Base-by-base conservation (phyloP, 2,888 invertebrate species). In the Rutpela maculata region DNA sequence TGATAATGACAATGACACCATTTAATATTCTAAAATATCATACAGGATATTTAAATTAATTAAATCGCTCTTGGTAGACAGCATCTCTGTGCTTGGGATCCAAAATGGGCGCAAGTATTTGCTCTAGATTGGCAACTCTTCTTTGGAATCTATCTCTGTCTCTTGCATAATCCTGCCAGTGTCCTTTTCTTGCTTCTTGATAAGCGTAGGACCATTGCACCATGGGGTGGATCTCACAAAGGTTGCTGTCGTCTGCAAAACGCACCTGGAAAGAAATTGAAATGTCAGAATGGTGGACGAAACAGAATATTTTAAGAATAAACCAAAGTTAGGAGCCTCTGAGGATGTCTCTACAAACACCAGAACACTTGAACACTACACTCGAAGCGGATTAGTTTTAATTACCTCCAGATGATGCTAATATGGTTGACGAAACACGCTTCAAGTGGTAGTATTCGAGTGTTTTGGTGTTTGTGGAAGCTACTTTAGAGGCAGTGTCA, bases 141-240 rank as follows among this genome's bases (percentile, higher is more conserved):
- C 84, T 84, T 67, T 86, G 88, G 84, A 93, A 93, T 59, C 92
- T 88, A 10, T 86, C 89, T 62, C 91, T 87, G 78, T 93, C 93
- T 43, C 92, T 86, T 0, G 90, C 92, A 82, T 89, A 89, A 84
- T 90, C 87, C 84, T 93, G 92, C 93, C 93, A 93, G 1, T 90
- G 91, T 2, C 92, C 92, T 81, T 88, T 90, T n/a, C 93, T 88
- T 2, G 92, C 92, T 19, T 89, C 89, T 68, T 91, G 90, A 79
- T 92, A 92, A 0, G 92, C 93, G 81, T 87, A 92, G 59, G 91
- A 89, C 92, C 92, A 92, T 76, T 90, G 86, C 1, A 92, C 83
- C 91, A 93, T 92, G 0, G 85, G 87, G 80, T 92, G 91, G 12
- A 92, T 88, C 69, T 85, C 86, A 43, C 87, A 88, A 2, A 89